A percentile compares a stretch with the other conserved stretches of the same genome.
phyloP scores from a whole-genome alignment of 2,797 vertebrate genomes.

The Falco columbarius region DNA sequence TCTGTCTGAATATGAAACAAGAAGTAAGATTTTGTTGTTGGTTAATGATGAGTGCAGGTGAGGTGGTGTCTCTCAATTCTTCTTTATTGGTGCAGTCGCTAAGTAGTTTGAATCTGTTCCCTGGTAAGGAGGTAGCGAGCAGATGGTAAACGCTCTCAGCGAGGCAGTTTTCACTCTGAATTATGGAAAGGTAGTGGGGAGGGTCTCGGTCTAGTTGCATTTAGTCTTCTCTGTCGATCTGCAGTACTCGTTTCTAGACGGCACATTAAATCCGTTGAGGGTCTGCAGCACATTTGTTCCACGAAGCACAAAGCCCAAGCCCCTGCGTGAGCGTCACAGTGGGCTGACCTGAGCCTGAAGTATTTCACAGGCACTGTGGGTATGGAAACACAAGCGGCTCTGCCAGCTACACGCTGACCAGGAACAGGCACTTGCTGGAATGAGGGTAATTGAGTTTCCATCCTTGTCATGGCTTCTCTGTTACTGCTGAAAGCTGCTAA shows the following conservation, averaged over 20 bases:
- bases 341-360: background rate
- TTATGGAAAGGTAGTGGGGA: background rate
- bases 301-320: background rate
- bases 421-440: background rate
- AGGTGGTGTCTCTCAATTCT: background rate
- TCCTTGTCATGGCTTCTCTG: background rate
- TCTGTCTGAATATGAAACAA: background rate
- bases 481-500: conserved; percentile 42
- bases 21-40: background rate
- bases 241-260: fast-evolving
- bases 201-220: background rate
- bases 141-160: background rate
- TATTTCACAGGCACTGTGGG: background rate
- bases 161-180: background rate
- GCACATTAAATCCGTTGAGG: background rate
- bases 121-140: background rate
- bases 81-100: background rate
- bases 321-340: fast-evolving
- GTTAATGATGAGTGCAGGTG: background rate
- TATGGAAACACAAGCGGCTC: background rate
- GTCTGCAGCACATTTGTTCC: background rate
- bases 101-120: background rate
- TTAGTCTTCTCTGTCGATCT: background rate
- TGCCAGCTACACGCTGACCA: background rate
- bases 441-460: background rate